phyloP scores from a whole-genome alignment of 2,888 invertebrate genomes.

The Trachelus stipa region DNA sequence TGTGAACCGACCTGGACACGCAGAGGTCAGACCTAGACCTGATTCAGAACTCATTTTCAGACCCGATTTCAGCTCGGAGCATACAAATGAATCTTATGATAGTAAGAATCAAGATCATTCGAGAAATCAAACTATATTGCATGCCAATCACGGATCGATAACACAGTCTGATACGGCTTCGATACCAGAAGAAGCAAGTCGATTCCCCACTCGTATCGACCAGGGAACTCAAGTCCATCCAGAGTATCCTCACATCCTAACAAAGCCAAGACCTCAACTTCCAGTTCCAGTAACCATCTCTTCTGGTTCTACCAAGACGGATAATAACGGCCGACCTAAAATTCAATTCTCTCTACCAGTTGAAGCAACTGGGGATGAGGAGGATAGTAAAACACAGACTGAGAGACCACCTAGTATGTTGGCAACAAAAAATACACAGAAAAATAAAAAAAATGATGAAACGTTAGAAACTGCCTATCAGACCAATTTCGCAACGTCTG shows the following conservation, averaged over 20 bases:
- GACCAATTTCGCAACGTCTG: constrained; percentile 50
- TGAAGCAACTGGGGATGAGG: constrained; percentile 46
- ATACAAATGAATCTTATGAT: not conserved
- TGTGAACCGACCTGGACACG: not conserved
- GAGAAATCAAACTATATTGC: constrained; percentile 21
- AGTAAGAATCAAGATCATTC: constrained; percentile 8
- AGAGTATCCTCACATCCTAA: constrained; percentile 57
- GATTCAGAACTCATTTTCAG: constrained; percentile 8
- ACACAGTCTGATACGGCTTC: not conserved
- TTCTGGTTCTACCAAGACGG: constrained; percentile 34
- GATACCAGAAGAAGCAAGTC: not conserved
- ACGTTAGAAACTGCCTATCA: constrained; percentile 51
- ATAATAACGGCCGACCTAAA: constrained; percentile 37
- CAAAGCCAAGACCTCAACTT: constrained; percentile 53
- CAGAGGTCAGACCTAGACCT: not conserved
- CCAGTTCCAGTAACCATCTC: constrained; percentile 55
- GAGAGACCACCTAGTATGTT: constrained; percentile 56
- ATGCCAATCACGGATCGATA: constrained; percentile 14
- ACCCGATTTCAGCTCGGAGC: constrained; percentile 12
- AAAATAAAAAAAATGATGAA: constrained; percentile 43
- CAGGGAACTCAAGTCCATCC: constrained; percentile 49
- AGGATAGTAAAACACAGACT: constrained; percentile 51
- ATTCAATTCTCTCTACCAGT: constrained; percentile 55
- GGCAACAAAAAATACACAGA: constrained; percentile 39
- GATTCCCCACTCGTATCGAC: constrained; percentile 7